phyloP scores from a whole-genome alignment of 2,113 vertebrate genomes.

The Engystomops pustulosus region DNA sequence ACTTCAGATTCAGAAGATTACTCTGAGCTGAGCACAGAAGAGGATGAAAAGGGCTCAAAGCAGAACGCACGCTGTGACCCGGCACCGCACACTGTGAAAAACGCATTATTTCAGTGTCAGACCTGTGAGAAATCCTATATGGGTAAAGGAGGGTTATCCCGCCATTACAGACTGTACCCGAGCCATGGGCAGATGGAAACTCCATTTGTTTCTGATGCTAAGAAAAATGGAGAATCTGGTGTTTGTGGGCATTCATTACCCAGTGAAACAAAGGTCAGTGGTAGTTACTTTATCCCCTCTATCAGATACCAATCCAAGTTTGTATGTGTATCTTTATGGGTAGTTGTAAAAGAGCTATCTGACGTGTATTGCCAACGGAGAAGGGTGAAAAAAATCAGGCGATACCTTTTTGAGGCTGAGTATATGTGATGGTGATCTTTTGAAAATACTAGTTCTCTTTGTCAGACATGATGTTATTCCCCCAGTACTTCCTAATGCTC shows the following conservation, averaged over 20 bases:
- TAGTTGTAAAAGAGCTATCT: too few relatives aligned
- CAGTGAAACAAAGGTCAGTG: constrained; percentile 61
- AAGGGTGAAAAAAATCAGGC: too few relatives aligned
- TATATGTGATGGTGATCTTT: too few relatives aligned
- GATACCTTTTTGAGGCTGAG: too few relatives aligned
- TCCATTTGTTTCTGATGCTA: constrained; percentile 34
- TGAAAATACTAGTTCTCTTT: too few relatives aligned
- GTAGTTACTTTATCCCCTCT: too few relatives aligned
- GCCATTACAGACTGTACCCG: constrained; percentile 91
- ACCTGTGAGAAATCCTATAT: constrained; percentile 93
- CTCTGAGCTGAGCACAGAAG: constrained; percentile 89
- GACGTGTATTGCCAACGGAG: too few relatives aligned
- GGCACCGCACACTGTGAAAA: constrained; percentile 76
- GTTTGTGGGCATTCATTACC: not conserved
- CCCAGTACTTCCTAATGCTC: not conserved
- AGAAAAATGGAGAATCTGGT: constrained; percentile 32
- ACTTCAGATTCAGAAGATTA: constrained; percentile 96
- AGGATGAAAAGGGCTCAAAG: constrained; percentile 79
- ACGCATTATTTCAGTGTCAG: constrained; percentile 84
- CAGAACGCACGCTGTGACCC: constrained; percentile 62
- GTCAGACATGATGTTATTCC: too few relatives aligned
- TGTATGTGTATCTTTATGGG: too few relatives aligned
- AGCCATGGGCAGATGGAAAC: constrained; percentile 76
- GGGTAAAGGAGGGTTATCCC: constrained; percentile 88
- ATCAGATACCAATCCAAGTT: too few relatives aligned